These are phyloP conservation scores for Aphis gossypii DNA, from an alignment of 1,140 invertebrate species.

Conservation along the genomic window DNA sequence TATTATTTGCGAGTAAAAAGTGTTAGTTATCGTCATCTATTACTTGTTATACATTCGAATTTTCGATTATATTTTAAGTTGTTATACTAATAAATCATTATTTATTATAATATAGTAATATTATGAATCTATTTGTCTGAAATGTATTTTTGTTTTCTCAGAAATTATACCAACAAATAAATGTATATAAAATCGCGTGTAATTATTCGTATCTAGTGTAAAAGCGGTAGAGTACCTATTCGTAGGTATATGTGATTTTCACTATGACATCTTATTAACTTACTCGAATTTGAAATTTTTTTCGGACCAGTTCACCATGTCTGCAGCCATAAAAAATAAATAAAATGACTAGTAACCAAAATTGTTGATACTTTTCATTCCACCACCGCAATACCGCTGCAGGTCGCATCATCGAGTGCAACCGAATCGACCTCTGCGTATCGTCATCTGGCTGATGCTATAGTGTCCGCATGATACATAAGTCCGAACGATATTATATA, in stretches of 20 bases:
- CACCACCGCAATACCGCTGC: neutral
- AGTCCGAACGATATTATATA: neutral
- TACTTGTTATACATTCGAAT: neutral
- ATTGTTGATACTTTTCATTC: neutral
- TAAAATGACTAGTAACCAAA: neutral
- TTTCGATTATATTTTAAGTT: neutral
- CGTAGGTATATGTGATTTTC: neutral
- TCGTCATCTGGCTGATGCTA: neutral
- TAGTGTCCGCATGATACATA: neutral
- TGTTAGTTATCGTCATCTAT: neutral
- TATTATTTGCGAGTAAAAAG: neutral
- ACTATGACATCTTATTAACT: neutral
- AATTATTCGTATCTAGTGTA: neutral
- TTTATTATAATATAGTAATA: neutral
- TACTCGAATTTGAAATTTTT: neutral
- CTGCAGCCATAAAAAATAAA: neutral
- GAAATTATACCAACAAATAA: neutral
- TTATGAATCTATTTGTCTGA: neutral
- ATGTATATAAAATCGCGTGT: neutral
- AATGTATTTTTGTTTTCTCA: neutral
- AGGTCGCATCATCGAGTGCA: neutral
- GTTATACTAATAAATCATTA: neutral
- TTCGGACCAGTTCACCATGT: neutral
- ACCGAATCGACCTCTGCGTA: neutral
- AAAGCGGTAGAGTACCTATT: neutral